Evolutionary conservation across 1,140 invertebrate genomes (phyloP).

Genomic region (Penaeus indicus): DNA sequence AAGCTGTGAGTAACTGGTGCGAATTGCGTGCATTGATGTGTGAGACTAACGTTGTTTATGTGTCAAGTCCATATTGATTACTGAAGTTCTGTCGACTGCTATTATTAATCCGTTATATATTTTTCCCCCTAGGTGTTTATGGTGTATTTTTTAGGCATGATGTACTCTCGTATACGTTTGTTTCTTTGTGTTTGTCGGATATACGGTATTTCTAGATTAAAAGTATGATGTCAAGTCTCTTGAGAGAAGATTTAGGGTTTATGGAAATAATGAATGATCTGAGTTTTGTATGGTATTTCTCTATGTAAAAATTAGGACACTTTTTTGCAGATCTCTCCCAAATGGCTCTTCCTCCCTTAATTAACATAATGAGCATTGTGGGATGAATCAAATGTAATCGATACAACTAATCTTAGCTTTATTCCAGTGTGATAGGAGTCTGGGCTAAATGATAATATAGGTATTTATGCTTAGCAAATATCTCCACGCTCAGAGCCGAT

Average conservation of each 20-base stretch:
- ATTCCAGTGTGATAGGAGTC: background rate
- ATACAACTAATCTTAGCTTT: background rate
- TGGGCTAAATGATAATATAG: background rate
- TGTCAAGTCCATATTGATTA: conserved; percentile 22
- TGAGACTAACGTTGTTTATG: background rate
- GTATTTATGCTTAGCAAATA: background rate
- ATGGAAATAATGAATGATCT: background rate
- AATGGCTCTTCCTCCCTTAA: background rate
- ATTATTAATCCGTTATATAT: too few relatives aligned
- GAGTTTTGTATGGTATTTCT: background rate
- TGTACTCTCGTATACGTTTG: background rate
- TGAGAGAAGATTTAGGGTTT: too few relatives aligned
- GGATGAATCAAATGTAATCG: background rate
- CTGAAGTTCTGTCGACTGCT: background rate
- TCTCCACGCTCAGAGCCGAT: background rate
- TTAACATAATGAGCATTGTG: background rate
- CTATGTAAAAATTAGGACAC: background rate
- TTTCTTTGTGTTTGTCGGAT: background rate
- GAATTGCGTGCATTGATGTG: background rate
- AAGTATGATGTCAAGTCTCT: too few relatives aligned
- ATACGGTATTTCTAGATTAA: too few relatives aligned
- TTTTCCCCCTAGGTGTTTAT: background rate
- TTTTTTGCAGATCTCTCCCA: background rate
- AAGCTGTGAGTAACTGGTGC: conserved; percentile 53
- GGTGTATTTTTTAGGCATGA: background rate